These are phyloP conservation scores for Mormyrops boulengeri DNA, from an alignment of 2,797 vertebrate genomes.

Conservation along the genomic window DNA sequence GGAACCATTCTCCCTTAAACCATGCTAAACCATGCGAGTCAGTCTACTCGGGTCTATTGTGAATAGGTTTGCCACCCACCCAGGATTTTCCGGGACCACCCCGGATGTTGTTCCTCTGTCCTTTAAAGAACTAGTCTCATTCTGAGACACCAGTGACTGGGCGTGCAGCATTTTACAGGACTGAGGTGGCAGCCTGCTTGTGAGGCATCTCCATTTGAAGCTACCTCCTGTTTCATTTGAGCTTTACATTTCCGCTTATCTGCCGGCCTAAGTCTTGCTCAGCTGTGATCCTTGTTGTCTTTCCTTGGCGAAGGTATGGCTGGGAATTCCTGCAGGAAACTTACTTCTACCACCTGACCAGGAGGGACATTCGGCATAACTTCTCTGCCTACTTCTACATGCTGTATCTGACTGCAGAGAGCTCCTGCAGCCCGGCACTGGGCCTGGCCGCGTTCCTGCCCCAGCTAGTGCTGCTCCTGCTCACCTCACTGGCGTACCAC, in stretches of 20 bases:
- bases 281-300: neutral
- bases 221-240: neutral
- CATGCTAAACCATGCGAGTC: neutral
- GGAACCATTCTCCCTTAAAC: neutral
- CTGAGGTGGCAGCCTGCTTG: too few species aligned
- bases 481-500: slow-evolving; percentile 67
- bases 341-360: slow-evolving; percentile 86
- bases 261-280: neutral
- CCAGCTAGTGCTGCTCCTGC: slow-evolving; percentile 70
- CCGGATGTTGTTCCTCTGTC: too few species aligned
- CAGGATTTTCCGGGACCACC: too few species aligned
- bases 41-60: too few species aligned
- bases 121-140: too few species aligned
- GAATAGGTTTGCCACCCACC: too few species aligned
- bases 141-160: too few species aligned
- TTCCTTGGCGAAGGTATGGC: slow-evolving; percentile 63
- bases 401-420: slow-evolving; percentile 83
- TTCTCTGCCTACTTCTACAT: slow-evolving; percentile 97
- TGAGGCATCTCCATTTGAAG: neutral
- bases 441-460: slow-evolving; percentile 80
- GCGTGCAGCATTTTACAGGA: too few species aligned
- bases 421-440: slow-evolving; percentile 65
- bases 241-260: neutral
- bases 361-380: slow-evolving; percentile 86
- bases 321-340: slow-evolving; percentile 87